phyloP scores from a whole-genome alignment of 1,140 invertebrate genomes.

The Sycophaga agraensis region DNA sequence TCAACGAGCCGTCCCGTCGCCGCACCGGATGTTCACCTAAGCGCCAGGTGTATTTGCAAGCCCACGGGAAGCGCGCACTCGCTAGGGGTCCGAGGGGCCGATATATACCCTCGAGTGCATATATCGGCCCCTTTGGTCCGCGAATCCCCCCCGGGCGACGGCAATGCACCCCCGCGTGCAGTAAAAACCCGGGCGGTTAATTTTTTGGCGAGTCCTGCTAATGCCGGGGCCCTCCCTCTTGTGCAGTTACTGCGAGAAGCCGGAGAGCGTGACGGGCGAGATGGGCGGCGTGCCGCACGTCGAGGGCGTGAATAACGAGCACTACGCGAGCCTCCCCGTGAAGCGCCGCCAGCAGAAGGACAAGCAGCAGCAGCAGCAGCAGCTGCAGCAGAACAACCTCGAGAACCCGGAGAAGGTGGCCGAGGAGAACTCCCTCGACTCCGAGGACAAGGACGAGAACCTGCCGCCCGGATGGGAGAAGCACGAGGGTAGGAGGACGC shows the following conservation, averaged over 20 bases:
- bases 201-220: too few species aligned
- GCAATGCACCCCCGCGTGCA: too few species aligned
- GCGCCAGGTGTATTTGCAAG: too few species aligned
- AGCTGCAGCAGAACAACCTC: slow-evolving; percentile 42
- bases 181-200: too few species aligned
- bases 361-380: slow-evolving; percentile 33
- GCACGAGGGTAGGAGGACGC: slow-evolving; percentile 92
- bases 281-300: slow-evolving; percentile 65
- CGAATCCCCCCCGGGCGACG: too few species aligned
- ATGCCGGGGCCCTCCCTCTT: slow-evolving; percentile 9
- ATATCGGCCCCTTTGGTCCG: too few species aligned
- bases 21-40: too few species aligned
- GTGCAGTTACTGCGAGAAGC: slow-evolving; percentile 62
- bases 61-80: too few species aligned
- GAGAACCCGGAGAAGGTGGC: slow-evolving; percentile 44
- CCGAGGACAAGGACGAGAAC: slow-evolving; percentile 57
- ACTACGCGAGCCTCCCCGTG: slow-evolving; percentile 71
- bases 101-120: too few species aligned
- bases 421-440: slow-evolving; percentile 55
- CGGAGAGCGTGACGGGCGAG: slow-evolving; percentile 60
- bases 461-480: slow-evolving; percentile 89
- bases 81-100: too few species aligned
- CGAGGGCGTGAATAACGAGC: slow-evolving; percentile 71
- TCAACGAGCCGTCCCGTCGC: too few species aligned
- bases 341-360: slow-evolving; percentile 63